Percentiles rank a stretch among this genome's conserved stretches.
phyloP scores from a whole-genome alignment of 2,888 invertebrate species.

The Gerris lacustris region DNA sequence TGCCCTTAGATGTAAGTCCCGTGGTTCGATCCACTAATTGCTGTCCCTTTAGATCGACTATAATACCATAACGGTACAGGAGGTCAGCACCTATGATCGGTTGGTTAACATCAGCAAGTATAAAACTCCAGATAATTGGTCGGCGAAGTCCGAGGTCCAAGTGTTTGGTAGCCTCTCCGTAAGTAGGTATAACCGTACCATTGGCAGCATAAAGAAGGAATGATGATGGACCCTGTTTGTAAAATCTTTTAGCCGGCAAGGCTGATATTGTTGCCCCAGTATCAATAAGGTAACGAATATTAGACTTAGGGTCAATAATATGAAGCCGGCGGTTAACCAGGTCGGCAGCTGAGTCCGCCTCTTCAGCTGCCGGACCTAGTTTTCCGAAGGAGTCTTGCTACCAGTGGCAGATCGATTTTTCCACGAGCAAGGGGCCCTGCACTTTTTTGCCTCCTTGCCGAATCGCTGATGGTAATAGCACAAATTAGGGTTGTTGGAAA shows the following conservation, averaged over 20 bases:
- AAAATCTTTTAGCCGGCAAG: slow-evolving; percentile 1
- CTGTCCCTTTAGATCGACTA: neutral
- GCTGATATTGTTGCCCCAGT: slow-evolving; percentile 21
- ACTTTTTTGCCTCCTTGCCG: neutral
- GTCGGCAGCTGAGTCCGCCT: neutral
- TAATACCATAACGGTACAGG: neutral
- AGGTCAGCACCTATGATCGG: neutral
- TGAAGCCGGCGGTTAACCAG: slow-evolving; percentile 8
- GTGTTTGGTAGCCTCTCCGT: neutral
- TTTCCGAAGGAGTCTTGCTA: neutral
- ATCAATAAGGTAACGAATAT: slow-evolving; percentile 21
- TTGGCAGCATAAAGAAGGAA: slow-evolving; percentile 16
- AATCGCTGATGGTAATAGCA: neutral
- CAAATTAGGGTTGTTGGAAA: too few species aligned
- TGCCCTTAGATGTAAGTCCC: neutral
- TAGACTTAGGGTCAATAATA: neutral
- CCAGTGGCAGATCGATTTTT: neutral
- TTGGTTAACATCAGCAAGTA: neutral
- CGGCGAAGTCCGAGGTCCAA: neutral
- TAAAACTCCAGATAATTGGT: neutral
- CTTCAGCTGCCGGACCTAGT: neutral
- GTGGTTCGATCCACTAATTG: neutral
- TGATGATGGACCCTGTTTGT: neutral
- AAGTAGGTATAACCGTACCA: neutral
- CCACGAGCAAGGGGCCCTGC: neutral